Conservation (phyloP, 2,888 invertebrate species). For the Drosophila paranaensis region DNA sequence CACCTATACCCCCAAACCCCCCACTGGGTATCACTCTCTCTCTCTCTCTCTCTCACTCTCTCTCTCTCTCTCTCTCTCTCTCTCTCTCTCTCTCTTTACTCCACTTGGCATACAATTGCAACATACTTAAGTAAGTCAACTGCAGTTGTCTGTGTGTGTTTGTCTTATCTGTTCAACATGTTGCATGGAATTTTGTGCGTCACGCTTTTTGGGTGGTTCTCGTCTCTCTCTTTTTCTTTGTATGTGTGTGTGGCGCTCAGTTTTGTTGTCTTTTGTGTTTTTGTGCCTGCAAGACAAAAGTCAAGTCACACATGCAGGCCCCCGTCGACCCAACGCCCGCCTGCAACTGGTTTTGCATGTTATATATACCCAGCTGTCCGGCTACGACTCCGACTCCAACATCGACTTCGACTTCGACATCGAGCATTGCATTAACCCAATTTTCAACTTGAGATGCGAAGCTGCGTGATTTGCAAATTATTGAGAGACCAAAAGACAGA, state of each 20-base stretch:
- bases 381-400: constrained; percentile 19
- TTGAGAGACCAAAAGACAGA: constrained; percentile 33
- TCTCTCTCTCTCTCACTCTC: background rate
- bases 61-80: background rate
- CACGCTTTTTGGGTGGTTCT: constrained; percentile 56
- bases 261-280: constrained; percentile 75
- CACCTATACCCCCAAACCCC: no score
- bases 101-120: constrained; percentile 70
- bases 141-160: constrained; percentile 26
- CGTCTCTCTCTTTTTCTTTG: constrained; percentile 51
- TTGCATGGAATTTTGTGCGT: constrained; percentile 72
- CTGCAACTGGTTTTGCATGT: constrained; percentile 70
- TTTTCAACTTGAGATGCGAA: constrained; percentile 78
- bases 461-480: constrained; percentile 81
- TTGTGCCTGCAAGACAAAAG: constrained; percentile 72
- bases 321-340: background rate
- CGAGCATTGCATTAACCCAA: constrained; percentile 79
- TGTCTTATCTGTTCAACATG: constrained; percentile 22
- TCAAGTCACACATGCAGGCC: constrained; percentile 12
- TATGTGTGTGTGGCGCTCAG: constrained; percentile 56
- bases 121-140: constrained; percentile 78
- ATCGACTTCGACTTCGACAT: constrained; percentile 30
- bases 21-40: background rate
- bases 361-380: constrained; percentile 38
- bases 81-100: background rate